Evolutionary conservation across 2,113 vertebrate genomes (phyloP), one percentile per base, ranked within the genome.

Genomic region (Archilochus colubris): DNA sequence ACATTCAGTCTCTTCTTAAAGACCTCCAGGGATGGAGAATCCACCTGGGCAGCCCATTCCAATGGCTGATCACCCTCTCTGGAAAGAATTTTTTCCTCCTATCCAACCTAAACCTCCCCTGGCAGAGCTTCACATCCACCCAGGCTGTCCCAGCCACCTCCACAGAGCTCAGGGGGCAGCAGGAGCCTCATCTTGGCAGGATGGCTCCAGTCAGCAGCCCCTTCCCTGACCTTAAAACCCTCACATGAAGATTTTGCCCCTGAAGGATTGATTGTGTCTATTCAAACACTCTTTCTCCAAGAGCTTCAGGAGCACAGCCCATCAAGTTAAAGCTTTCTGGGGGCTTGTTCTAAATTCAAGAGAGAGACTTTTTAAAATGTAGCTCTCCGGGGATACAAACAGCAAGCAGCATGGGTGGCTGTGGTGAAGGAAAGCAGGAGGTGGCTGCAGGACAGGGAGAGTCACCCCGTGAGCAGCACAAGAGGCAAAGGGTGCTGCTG

Each of bases 141-240:
- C 64, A 31, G 38, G 7, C 11, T 3, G 70, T 55, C 82, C 28
- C 76, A 9, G 38, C 24, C 4, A 4, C 0, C 0, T 2, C 82
- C 4, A 21, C 58, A 13, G 75, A 46, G 67, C 75, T 40, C 2
- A 0, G 50, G 30, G 17, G 7, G 70, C 70, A 17, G 62, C 58
- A 30, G 53, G 14, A 77, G 67, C 68, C 79, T 18, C 1, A 0
- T 18, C 66, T 44, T 16, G 1, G 0, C 51, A 5, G 68, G 13
- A 3, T 1, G 5, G 0, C 6, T 5, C 30, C 14, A 79, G 9
- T 1, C 48, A 50, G 53, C n/a, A 53, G 63, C 31, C 12, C 1
- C 14, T 15, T 28, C 30, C n/a, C 31, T 7, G 1, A 0, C 1
- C 6, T 5, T 4, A 14, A 50, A 89, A 12, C 33, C 36, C 4